phyloP scores from a whole-genome alignment of 2,113 vertebrate genomes.

The Neopipo cinnamomea region DNA sequence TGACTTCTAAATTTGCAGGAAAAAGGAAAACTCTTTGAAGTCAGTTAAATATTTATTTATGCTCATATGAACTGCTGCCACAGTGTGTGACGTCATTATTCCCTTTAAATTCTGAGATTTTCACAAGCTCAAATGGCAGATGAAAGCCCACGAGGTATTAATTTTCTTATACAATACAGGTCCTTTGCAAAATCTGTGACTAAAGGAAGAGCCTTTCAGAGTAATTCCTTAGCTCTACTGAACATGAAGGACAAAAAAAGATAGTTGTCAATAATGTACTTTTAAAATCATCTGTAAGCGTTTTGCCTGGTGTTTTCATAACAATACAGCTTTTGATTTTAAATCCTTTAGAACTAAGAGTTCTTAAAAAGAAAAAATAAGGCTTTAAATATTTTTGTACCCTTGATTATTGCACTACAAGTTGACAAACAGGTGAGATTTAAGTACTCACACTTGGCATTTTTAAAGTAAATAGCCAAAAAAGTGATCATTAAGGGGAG shows the following conservation, averaged over 20 bases:
- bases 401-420: neutral
- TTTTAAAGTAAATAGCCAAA: neutral
- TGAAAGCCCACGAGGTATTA: neutral
- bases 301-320: neutral
- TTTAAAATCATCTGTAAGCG: neutral
- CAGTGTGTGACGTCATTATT: rapidly evolving
- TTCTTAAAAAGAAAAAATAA: neutral
- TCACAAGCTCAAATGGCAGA: neutral
- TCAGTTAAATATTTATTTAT: neutral
- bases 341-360: neutral
- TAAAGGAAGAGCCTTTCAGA: neutral
- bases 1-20: neutral
- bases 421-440: neutral
- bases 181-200: neutral
- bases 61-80: neutral
- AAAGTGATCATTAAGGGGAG: neutral
- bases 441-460: neutral
- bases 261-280: neutral
- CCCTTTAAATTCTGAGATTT: neutral
- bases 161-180: neutral
- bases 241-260: neutral
- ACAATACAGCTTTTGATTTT: neutral
- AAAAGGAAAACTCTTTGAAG: neutral
- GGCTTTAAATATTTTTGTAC: neutral
- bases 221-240: neutral